phyloP scores from a whole-genome alignment of 2,888 invertebrate species.

The Pegoplata infirma region DNA sequence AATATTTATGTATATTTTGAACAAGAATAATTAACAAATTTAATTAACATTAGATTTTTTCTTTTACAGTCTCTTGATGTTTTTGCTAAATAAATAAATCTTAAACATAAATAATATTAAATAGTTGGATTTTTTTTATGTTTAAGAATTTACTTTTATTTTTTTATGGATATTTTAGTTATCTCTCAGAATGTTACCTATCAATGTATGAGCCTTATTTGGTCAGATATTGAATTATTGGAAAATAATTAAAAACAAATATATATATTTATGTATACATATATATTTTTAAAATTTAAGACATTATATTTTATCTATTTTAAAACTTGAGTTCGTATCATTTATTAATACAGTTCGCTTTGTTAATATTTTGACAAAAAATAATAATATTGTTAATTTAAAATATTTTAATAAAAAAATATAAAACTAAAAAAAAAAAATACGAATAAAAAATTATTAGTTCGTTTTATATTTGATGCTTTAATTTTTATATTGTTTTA shows the following conservation, averaged over 20 bases:
- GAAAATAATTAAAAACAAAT: neutral
- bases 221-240: neutral
- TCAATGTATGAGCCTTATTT: neutral
- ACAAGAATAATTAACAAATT: no score
- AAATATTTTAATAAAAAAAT: neutral
- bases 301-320: conserved; percentile 6
- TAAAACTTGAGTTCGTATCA: neutral
- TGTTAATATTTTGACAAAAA: no score
- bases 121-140: conserved; percentile 48
- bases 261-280: no score
- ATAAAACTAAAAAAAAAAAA: neutral
- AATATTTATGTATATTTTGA: no score
- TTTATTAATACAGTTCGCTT: neutral
- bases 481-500: neutral
- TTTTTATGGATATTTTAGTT: conserved; percentile 48
- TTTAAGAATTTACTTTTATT: conserved; percentile 41
- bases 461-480: neutral
- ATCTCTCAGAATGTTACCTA: conserved; percentile 49
- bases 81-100: conserved; percentile 85
- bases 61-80: conserved; percentile 88
- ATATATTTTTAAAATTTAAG: conserved; percentile 30
- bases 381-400: no score
- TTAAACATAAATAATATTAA: conserved; percentile 20
- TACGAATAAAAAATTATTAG: neutral
- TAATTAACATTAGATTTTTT: conserved; percentile 68